phyloP scores from a whole-genome alignment of 1,140 invertebrate species.

The Drosophila biarmipes region DNA sequence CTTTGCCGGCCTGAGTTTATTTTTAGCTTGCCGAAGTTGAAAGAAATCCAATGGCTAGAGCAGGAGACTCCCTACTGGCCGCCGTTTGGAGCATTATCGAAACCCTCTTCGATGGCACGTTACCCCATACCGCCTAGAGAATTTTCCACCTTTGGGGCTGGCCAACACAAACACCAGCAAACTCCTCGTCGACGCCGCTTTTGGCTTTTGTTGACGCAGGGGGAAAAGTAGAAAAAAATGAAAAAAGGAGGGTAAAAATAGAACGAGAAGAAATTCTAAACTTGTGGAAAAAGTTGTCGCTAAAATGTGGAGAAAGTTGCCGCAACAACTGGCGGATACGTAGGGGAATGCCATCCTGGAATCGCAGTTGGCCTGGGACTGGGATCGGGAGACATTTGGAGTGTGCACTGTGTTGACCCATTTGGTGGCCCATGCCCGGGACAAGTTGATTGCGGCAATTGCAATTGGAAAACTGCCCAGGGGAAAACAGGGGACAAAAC shows the following conservation, averaged over 20 bases:
- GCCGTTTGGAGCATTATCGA: slow-evolving; percentile 17
- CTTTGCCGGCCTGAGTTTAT: slow-evolving; percentile 16
- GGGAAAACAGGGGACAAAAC: slow-evolving; percentile 51
- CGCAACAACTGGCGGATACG: slow-evolving; percentile 64
- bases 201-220: slow-evolving; percentile 76
- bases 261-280: slow-evolving; percentile 70
- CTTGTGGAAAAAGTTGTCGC: slow-evolving; percentile 79
- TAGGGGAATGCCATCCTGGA: slow-evolving; percentile 40
- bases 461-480: slow-evolving; percentile 78
- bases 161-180: slow-evolving; percentile 75
- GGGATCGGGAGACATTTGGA: slow-evolving; percentile 31
- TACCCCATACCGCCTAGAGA: slow-evolving; percentile 41
- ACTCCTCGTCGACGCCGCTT: slow-evolving; percentile 57
- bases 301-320: slow-evolving; percentile 81
- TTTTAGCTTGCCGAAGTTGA: slow-evolving; percentile 28
- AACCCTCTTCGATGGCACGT: slow-evolving; percentile 15
- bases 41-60: slow-evolving; percentile 19
- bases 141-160: slow-evolving; percentile 59
- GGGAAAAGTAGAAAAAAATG: slow-evolving; percentile 33
- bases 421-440: slow-evolving; percentile 58
- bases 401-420: slow-evolving; percentile 65
- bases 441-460: slow-evolving; percentile 80
- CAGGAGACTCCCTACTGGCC: slow-evolving; percentile 1
- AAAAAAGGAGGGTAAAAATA: slow-evolving; percentile 32
- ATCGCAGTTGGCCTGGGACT: neutral